Conservation (phyloP, 2,113 vertebrate genomes). For the Pseudorhombus dupliciocellatus region DNA sequence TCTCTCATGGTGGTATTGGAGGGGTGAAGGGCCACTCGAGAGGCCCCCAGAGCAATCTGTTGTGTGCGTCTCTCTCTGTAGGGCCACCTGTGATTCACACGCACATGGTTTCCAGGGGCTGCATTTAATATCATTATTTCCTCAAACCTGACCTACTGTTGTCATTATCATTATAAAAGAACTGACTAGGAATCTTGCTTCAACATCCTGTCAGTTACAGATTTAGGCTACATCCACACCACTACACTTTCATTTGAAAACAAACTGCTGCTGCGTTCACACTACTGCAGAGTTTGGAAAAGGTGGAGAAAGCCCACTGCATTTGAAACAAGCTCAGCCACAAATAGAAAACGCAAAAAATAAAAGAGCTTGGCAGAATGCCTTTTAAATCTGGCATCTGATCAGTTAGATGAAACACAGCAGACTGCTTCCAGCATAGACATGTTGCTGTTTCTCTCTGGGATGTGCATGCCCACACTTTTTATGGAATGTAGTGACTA, state of each 20-base stretch:
- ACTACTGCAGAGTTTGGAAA: no score
- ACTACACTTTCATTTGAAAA: no score
- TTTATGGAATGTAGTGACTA: neutral
- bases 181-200: neutral
- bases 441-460: neutral
- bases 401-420: neutral
- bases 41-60: conserved; percentile 12
- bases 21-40: conserved; percentile 32
- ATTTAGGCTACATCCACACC: no score
- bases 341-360: neutral
- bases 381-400: conserved; percentile 10
- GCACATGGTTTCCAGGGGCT: conserved; percentile 18
- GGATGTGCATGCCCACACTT: neutral
- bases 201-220: no score
- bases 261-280: no score
- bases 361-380: neutral
- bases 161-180: no score
- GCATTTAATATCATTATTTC: conserved; percentile 6
- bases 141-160: neutral
- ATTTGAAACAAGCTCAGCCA: neutral
- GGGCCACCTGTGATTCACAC: conserved; percentile 42
- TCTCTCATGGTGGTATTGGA: conserved; percentile 30
- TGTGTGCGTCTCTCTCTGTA: conserved; percentile 18
- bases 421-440: neutral
- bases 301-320: neutral